Evolutionary conservation across 2,797 vertebrate genomes (phyloP), one percentile per base, ranked within the genome.

Genomic region (Garrulus glandarius): DNA sequence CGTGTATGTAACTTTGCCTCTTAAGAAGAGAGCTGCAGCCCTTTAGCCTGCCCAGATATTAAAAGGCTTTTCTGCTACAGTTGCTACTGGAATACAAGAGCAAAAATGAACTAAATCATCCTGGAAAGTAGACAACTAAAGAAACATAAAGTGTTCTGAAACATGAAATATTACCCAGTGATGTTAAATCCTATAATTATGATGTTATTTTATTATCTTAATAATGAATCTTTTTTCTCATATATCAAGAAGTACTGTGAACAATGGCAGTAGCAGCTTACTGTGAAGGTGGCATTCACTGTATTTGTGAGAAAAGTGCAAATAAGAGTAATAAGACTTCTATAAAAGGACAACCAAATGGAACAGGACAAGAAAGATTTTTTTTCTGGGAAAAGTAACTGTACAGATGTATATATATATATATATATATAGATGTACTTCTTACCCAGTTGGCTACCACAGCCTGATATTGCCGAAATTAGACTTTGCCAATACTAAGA

Each of bases 71-170:
- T 94, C 76, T 92, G 77, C 53, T 74, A 67, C 61, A 81, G 80
- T 79, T 96, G 87, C 71, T 93, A 36, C 60, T 92, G 90, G 68
- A 93, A 94, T 93, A 64, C 17, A 81, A 78, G 46, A 90, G 27
- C 47, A 92, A 93, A 94, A 89, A 56, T 49, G 11, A 86, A 61
- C 41, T 68, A 78, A 95, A 32, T 65, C 57, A 64, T 43, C 75
- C 82, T 72, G 74, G 93, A 89, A 94, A 90, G 57, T 56, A 90
- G 41, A 80, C 43, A 17, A 49, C 50, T 90, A 69, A 70, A 89
- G 79, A 92, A 93, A 71, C n/a, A 78, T 72, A 92, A 93, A 85
- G 50, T 55, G 20, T 93, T 87, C 61, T 79, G 79, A 81, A 80
- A 63, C 46, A 95, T 75, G 59, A 96, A 93, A 88, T 92, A 86